These are phyloP conservation scores for Dinothrombium tinctorium DNA, from an alignment of 1,140 invertebrate species.

Conservation along the genomic window DNA sequence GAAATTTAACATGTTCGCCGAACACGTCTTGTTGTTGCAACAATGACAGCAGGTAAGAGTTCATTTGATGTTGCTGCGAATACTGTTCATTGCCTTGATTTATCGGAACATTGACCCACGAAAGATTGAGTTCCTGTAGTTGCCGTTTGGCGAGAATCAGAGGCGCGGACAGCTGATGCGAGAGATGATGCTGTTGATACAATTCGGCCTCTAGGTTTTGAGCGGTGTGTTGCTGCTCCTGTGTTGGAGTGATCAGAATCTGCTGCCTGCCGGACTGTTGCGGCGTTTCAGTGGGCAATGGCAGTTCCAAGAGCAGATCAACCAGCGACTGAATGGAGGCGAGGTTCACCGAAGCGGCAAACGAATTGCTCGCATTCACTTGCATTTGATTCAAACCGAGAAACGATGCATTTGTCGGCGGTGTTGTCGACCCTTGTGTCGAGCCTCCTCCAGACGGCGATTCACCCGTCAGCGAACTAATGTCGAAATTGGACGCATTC, in stretches of 20 bases:
- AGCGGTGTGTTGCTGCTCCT: background rate
- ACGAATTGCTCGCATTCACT: background rate
- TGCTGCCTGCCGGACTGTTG: constrained; percentile 48
- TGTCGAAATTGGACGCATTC: too few relatives aligned
- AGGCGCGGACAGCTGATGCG: constrained; percentile 1
- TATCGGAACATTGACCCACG: constrained; percentile 1
- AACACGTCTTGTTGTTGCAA: constrained; percentile 3
- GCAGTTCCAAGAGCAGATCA: constrained; percentile 80
- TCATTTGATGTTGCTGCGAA: background rate
- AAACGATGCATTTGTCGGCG: too few relatives aligned
- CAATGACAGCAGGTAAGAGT: constrained; percentile 1
- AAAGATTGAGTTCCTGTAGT: constrained; percentile 3
- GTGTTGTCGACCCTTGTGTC: too few relatives aligned
- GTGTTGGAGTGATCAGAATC: background rate
- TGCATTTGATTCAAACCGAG: too few relatives aligned
- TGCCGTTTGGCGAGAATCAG: constrained; percentile 6
- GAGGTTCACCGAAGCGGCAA: constrained; percentile 24
- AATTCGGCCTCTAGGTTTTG: constrained; percentile 1
- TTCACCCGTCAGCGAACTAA: too few relatives aligned
- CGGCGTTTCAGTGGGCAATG: constrained; percentile 37
- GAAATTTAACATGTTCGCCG: constrained; percentile 5
- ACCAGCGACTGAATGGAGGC: constrained; percentile 86
- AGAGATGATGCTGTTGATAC: constrained; percentile 5
- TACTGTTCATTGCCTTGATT: constrained; percentile 2
- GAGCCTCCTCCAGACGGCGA: too few relatives aligned